Evolutionary conservation across 2,797 vertebrate species (phyloP).

Genomic region (Molossus alvarezi): DNA sequence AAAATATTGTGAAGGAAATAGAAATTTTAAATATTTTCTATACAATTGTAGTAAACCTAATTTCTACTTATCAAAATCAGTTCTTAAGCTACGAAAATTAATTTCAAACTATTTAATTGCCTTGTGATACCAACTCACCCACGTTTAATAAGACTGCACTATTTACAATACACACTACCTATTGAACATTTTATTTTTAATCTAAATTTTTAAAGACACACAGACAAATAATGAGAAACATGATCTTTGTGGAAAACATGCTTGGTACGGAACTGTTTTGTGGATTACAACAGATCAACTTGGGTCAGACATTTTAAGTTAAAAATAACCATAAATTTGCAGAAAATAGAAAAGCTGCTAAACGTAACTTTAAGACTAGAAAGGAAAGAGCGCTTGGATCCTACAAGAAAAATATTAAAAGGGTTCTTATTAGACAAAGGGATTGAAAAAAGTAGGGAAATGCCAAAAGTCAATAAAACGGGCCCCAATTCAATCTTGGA

Average conservation of each 20-base stretch:
- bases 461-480: background rate
- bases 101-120: constrained; percentile 62
- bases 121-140: background rate
- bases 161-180: background rate
- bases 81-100: constrained; percentile 32
- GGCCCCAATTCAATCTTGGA: background rate
- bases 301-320: background rate
- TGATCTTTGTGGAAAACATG: constrained; percentile 53
- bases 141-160: background rate
- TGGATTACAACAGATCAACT: background rate
- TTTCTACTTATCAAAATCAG: constrained; percentile 52
- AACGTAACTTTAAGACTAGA: constrained; percentile 38
- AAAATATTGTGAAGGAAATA: constrained; percentile 52
- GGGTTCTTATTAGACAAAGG: background rate
- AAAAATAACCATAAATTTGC: constrained; percentile 58
- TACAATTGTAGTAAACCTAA: constrained; percentile 25
- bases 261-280: background rate
- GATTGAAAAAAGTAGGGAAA: background rate
- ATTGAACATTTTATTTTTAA: constrained; percentile 40
- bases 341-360: background rate
- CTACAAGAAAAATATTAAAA: background rate
- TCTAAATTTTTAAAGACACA: constrained; percentile 26
- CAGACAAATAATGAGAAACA: background rate
- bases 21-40: constrained; percentile 58
- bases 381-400: background rate